Conservation (phyloP, 2,113 vertebrate species). For the Suncus etruscus region DNA sequence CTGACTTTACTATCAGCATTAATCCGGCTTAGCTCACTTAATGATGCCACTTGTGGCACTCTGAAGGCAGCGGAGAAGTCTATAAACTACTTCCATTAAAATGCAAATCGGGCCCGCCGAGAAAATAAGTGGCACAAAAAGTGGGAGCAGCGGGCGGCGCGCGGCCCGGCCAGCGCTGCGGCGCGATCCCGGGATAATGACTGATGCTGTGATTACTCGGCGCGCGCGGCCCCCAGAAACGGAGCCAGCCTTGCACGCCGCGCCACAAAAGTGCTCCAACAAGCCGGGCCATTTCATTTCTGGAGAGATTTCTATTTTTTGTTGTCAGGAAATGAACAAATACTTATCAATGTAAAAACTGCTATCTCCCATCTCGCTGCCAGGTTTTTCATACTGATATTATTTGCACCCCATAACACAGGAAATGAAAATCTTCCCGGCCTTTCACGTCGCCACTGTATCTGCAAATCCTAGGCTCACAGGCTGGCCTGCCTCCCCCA, state of each 20-base stretch:
- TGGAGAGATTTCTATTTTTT: slow-evolving; percentile 93
- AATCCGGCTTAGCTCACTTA: slow-evolving; percentile 99
- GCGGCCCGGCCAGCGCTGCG: slow-evolving; percentile 86
- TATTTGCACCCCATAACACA: slow-evolving; percentile 93
- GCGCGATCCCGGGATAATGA: slow-evolving; percentile 92
- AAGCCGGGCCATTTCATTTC: slow-evolving; percentile 91
- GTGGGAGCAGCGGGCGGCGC: slow-evolving; percentile 92
- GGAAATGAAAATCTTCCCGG: slow-evolving; percentile 97
- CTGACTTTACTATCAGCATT: slow-evolving; percentile 98
- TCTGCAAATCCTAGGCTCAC: slow-evolving; percentile 87
- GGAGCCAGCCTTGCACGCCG: slow-evolving; percentile 90
- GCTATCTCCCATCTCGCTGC: slow-evolving; percentile 94
- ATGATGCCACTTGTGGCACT: slow-evolving; percentile 99
- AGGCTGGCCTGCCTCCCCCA: slow-evolving; percentile 71
- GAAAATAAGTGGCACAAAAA: slow-evolving; percentile 96
- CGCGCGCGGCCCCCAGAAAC: slow-evolving; percentile 90
- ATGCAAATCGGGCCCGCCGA: slow-evolving; percentile 98
- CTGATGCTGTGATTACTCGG: slow-evolving; percentile 96
- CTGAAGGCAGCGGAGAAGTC: slow-evolving; percentile 95
- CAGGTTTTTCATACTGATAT: slow-evolving; percentile 96
- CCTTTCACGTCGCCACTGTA: slow-evolving; percentile 88
- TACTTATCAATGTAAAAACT: slow-evolving; percentile 97
- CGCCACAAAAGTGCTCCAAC: slow-evolving; percentile 91
- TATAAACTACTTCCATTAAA: slow-evolving; percentile 99
- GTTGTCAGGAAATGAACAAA: slow-evolving; percentile 99